Evolutionary conservation across 2,797 vertebrate genomes (phyloP).

Genomic region (Channallabes apus): DNA sequence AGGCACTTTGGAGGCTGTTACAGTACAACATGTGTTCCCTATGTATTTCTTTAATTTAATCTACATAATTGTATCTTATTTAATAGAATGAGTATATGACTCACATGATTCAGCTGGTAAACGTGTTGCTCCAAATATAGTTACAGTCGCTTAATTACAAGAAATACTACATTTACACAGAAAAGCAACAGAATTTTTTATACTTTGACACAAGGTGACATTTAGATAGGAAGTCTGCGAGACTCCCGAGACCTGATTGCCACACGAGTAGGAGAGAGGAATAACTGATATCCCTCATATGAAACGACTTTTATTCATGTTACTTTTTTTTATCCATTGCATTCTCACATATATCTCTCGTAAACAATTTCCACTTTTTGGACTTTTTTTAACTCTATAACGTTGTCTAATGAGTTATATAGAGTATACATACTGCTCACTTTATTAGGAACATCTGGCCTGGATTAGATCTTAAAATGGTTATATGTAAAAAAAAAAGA

Average conservation of each 20-base stretch:
- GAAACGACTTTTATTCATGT: not conserved
- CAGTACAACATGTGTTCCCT: too few relatives aligned
- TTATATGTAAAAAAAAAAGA: not conserved
- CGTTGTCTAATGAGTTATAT: not conserved
- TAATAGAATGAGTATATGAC: not conserved
- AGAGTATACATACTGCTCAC: not conserved
- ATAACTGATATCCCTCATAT: not conserved
- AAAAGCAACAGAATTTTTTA: conserved; percentile 5
- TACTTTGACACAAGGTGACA: conserved; percentile 20
- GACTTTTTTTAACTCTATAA: not conserved
- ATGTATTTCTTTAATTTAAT: too few relatives aligned
- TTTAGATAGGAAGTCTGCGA: conserved; percentile 28
- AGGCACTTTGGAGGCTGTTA: too few relatives aligned
- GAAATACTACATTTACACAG: not conserved
- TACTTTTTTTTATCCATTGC: not conserved
- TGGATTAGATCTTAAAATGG: not conserved
- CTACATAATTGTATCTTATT: too few relatives aligned
- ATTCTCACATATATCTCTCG: not conserved
- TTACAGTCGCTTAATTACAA: not conserved
- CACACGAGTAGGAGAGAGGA: conserved; percentile 18
- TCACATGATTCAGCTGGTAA: not conserved
- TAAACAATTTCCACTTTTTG: not conserved
- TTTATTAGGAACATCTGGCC: not conserved
- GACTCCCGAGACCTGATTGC: conserved; percentile 1
- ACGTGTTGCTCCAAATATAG: not conserved